Base-by-base conservation (phyloP, 2,888 invertebrate genomes). In the Lepidocyrtoides sp. region DNA sequence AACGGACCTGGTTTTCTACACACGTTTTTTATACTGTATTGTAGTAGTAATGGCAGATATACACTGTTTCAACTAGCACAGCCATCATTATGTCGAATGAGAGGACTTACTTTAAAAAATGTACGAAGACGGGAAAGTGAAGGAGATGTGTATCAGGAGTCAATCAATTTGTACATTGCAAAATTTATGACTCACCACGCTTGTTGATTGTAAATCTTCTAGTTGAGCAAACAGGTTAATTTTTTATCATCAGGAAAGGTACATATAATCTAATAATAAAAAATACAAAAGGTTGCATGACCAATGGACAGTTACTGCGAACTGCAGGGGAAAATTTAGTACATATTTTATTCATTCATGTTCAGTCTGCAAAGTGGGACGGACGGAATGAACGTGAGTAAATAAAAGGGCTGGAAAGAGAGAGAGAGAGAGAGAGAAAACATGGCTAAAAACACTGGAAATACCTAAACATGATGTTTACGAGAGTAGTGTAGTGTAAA, bases 1-100 rank as follows among this genome's bases (percentile, higher is more conserved):
- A 84, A 36, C 66, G 72, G 84, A 92, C 92, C 92, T 92, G 89
- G 91, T 89, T 92, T 92, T 92, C 83, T 82, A 82, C 60, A 82
- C 60, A 36, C 32, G 17, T 14, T 12, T 12, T 14, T 12, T 41
- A 41, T 54, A 29, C 7, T 57, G 5, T 36, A 81, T 10, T n/a
- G 26, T 57, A 79, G 4, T 44, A 12, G 81, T 20, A 36, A n/a
- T 8, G 14, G 54, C n/a, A 79, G 1, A 51, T 48, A 77, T 23
- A 77, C 48, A 51, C 0, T 48, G n/a, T 79, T 20, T 60, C n/a
- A 8, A 54, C n/a, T n/a, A n/a, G n/a, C 29, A 10, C 12, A 60
- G 26, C 7, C 23, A 23, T 26, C 26, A 23, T 26, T 26, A 60
- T 26, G 60, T 23, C 23, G 23, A 60, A 54, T 32, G n/a, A n/a